phyloP scores from a whole-genome alignment of 2,888 invertebrate genomes.

The Diaphora mendica region DNA sequence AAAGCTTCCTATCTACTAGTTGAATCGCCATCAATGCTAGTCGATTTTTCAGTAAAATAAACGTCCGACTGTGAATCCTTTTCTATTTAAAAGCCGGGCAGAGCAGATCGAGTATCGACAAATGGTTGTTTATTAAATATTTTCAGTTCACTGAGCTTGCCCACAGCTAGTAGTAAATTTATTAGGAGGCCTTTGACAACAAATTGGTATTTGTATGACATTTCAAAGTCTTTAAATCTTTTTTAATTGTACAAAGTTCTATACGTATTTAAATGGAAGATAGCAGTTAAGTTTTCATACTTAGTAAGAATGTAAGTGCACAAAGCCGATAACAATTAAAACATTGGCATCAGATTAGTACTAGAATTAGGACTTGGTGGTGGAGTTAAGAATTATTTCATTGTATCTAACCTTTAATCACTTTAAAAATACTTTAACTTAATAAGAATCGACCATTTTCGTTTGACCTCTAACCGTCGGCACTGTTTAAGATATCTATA shows the following conservation, averaged over 20 bases:
- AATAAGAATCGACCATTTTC: background rate
- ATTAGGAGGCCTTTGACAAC: too few relatives aligned
- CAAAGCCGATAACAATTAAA: background rate
- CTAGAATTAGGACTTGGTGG: background rate
- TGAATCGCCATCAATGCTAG: background rate
- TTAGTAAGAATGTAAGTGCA: background rate
- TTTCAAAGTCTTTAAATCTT: too few relatives aligned
- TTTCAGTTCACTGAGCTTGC: too few relatives aligned
- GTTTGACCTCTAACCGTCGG: too few relatives aligned
- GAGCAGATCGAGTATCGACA: too few relatives aligned
- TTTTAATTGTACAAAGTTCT: too few relatives aligned
- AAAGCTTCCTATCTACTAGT: background rate
- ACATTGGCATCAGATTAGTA: background rate
- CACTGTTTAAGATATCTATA: too few relatives aligned
- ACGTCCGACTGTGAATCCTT: background rate
- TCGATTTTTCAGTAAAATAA: background rate
- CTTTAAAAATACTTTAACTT: background rate
- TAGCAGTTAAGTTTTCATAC: background rate
- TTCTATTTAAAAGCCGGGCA: background rate
- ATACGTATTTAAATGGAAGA: background rate
- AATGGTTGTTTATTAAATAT: too few relatives aligned
- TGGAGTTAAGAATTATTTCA: background rate
- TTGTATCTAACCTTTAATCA: background rate
- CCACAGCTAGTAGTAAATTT: too few relatives aligned
- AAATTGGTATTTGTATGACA: too few relatives aligned